These are phyloP conservation scores for Eretmochelys imbricata DNA, from an alignment of 2,113 vertebrate species.

Conservation along the genomic window DNA sequence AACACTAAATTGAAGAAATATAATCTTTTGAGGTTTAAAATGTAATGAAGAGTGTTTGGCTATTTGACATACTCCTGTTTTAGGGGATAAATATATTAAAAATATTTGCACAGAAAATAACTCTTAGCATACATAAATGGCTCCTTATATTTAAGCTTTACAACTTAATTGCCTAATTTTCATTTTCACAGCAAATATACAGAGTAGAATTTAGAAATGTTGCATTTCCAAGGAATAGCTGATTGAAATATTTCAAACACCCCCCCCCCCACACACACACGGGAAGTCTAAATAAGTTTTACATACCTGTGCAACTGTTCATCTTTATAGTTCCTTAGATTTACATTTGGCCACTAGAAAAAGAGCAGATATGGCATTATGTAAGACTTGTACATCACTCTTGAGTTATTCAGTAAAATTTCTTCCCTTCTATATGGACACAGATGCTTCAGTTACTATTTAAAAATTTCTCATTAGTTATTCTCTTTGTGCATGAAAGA, in stretches of 20 bases:
- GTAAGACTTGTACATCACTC: constrained; percentile 24
- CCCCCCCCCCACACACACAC: not conserved
- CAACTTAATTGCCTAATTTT: not conserved
- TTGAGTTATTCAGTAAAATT: not conserved
- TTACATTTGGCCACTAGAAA: constrained; percentile 96
- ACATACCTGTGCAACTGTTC: constrained; percentile 97
- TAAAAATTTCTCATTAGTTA: not conserved
- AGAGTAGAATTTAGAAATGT: not conserved
- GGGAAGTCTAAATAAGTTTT: constrained; percentile 22
- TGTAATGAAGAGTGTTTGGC: not conserved
- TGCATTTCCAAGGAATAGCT: not conserved
- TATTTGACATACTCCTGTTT: not conserved
- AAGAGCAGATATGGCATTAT: constrained; percentile 52
- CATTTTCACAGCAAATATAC: not conserved
- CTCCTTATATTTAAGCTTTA: not conserved
- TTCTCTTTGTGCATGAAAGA: not conserved
- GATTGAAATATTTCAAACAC: not conserved
- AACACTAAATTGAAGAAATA: not conserved
- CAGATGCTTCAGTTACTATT: not conserved
- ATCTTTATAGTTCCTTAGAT: constrained; percentile 97
- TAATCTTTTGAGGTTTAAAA: not conserved
- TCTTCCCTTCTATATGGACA: not conserved
- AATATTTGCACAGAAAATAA: not conserved
- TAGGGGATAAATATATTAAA: not conserved
- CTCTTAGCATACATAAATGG: not conserved